These are phyloP conservation scores for Caenorhabditis sp. DNA, from an alignment of 2,888 invertebrate species.

Conservation along the genomic window DNA sequence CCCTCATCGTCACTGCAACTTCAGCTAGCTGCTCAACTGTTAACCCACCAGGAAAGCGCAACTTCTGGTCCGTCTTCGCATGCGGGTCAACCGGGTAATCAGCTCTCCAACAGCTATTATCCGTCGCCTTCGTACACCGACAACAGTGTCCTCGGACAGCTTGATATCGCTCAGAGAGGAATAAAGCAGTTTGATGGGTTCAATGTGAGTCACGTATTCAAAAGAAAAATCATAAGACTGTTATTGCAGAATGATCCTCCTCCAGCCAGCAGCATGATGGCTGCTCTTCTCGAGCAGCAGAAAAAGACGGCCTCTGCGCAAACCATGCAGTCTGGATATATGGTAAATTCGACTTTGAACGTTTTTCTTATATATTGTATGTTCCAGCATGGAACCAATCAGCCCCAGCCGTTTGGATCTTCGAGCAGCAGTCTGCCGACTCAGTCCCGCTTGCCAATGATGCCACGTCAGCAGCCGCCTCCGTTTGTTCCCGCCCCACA, in stretches of 20 bases:
- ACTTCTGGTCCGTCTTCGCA: constrained; percentile 12
- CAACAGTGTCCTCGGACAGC: constrained; percentile 28
- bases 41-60: constrained; percentile 52
- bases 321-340: constrained; percentile 6
- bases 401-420: constrained; percentile 3
- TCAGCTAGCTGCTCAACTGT: constrained; percentile 65
- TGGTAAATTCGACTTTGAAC: not conserved
- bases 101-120: constrained; percentile 45
- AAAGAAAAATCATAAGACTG: too few relatives aligned
- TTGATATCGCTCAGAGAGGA: constrained; percentile 32
- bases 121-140: constrained; percentile 59
- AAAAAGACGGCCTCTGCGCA: constrained; percentile 8
- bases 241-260: constrained; percentile 44
- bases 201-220: constrained; percentile 11
- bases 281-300: constrained; percentile 23
- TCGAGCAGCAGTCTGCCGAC: not conserved
- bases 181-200: constrained; percentile 51
- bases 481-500: constrained; percentile 25
- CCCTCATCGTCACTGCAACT: too few relatives aligned
- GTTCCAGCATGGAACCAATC: not conserved
- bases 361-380: not conserved
- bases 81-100: not conserved
- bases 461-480: constrained; percentile 29
- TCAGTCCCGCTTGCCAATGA: constrained; percentile 17
- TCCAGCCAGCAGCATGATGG: constrained; percentile 22